Conservation (phyloP, 2,113 vertebrate genomes). For the Ailuropoda melanoleuca region DNA sequence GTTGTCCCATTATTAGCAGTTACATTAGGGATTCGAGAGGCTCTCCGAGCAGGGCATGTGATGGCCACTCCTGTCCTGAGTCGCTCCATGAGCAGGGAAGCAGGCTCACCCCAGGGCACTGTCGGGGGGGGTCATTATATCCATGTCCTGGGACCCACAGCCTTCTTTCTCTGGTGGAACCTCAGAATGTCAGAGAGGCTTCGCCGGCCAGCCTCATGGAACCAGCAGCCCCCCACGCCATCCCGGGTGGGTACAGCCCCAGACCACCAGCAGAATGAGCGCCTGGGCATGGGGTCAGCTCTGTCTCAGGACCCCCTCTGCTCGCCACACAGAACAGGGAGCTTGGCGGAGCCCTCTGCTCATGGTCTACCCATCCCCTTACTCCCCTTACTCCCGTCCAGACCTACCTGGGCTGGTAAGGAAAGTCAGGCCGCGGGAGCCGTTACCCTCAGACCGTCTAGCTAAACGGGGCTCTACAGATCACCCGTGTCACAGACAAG, state of each 20-base stretch:
- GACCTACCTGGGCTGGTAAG: background rate
- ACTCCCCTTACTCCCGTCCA: background rate
- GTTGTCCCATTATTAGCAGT: background rate
- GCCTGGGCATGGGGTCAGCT: rapidly evolving
- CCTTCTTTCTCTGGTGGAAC: too few species aligned
- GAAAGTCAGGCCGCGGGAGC: background rate
- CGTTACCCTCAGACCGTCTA: rapidly evolving
- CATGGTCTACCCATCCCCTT: rapidly evolving
- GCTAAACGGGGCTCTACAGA: background rate
- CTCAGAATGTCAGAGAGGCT: background rate
- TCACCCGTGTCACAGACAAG: background rate
- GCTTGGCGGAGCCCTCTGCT: background rate
- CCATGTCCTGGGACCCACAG: background rate
- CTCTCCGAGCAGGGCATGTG: background rate
- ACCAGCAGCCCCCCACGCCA: too few species aligned
- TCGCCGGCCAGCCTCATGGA: background rate
- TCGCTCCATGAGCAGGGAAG: rapidly evolving
- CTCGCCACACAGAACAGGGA: background rate
- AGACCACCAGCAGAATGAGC: background rate
- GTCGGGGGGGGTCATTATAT: rapidly evolving
- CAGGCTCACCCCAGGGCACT: background rate
- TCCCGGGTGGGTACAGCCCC: background rate
- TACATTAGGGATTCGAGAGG: background rate
- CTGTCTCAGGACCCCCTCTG: background rate
- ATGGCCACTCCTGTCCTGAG: background rate